phyloP scores from a whole-genome alignment of 2,888 invertebrate genomes.

The Rotaria magnacalcarata region DNA sequence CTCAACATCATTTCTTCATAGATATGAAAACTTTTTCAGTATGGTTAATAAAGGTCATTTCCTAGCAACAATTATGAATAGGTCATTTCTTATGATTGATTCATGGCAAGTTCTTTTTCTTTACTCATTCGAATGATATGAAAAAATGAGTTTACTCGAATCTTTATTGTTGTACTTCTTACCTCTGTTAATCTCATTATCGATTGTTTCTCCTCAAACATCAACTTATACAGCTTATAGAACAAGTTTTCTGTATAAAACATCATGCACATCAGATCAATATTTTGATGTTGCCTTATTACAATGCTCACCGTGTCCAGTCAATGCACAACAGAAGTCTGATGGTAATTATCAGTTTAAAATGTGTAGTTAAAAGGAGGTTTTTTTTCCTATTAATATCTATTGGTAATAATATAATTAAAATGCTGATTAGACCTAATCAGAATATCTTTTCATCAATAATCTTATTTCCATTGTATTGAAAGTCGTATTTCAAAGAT shows the following conservation, averaged over 20 bases:
- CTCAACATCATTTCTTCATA: neutral
- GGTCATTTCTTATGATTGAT: neutral
- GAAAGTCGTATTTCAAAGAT: too few species aligned
- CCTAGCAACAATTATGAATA: neutral
- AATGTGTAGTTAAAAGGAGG: too few species aligned
- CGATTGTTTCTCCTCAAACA: neutral
- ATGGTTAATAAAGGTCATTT: neutral
- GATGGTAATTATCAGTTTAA: neutral
- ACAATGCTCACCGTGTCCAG: neutral
- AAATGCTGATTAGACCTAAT: too few species aligned
- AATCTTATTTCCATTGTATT: too few species aligned
- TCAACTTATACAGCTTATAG: neutral
- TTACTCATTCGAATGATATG: neutral
- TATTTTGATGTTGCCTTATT: neutral
- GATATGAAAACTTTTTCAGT: neutral
- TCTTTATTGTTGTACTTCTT: neutral
- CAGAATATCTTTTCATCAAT: too few species aligned
- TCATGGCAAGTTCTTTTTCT: neutral
- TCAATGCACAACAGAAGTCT: neutral
- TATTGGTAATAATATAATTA: too few species aligned
- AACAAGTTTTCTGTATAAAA: neutral
- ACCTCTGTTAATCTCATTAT: neutral
- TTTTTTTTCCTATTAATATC: too few species aligned
- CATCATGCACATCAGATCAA: neutral
- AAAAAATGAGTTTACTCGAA: neutral